Base-by-base conservation (phyloP, 2,113 vertebrate genomes). In the Esox niger region DNA sequence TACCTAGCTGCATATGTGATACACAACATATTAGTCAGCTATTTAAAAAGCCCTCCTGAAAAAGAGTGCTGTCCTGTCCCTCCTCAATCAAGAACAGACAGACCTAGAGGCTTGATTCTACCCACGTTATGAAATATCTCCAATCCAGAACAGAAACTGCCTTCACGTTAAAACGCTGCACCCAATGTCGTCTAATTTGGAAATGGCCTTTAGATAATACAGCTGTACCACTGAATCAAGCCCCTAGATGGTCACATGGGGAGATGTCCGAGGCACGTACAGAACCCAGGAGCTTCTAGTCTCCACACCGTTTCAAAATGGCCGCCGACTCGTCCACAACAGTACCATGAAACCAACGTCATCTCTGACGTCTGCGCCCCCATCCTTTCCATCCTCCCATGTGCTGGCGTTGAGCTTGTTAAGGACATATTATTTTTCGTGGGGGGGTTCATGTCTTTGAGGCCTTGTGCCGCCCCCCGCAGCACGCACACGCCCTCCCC, bases 381-480 rank as follows among this genome's bases (percentile, higher is more conserved):
- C 77, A 1, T 4, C 32, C 5, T 33, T 4, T 33, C 1, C 3
- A 8, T 9, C 81, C 79, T 9, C n/a, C 27, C 79, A 77, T 79
- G 81, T 81, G 80, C 81, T 86, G 26, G 17, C 13, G 79, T 77
- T 77, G 81, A 81, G 82, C 80, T 85, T 79, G 84, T 31, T 20
- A n/a, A 11, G 27, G 47, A 11, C 25, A 11, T 30, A 38, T 64
- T n/a, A n/a, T n/a, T n/a, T n/a, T n/a, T n/a, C n/a, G 71, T 82
- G 80, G 79, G 83, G 73, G 25, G 20, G 81, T 70, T 71, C 54
- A 26, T 26, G 15, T 52, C 80, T 92, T 93, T 55, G 91, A 91
- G 54, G 95, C 94, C 84, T 96, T 99, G 91, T 99, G 97, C 89
- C 93, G 95, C 31, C 97, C 96, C 0, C 97, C 97, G 66, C 97